Evolutionary conservation across 2,113 vertebrate genomes (phyloP).

Genomic region (Stercorarius parasiticus): DNA sequence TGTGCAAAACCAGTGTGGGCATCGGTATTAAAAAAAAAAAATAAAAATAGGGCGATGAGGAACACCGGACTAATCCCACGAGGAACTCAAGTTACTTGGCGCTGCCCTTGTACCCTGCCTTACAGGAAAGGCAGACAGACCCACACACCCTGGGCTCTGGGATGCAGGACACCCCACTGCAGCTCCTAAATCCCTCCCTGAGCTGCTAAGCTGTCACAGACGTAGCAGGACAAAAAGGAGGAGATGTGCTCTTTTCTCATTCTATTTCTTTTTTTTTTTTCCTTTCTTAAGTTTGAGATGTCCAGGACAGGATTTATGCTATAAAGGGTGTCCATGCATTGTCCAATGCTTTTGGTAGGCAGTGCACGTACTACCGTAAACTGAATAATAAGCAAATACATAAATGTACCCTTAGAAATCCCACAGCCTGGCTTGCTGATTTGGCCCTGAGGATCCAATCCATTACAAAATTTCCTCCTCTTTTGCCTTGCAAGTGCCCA

Average conservation of each 20-base stretch:
- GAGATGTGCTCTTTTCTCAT: background rate
- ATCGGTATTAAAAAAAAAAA: background rate
- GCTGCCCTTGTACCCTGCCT: background rate
- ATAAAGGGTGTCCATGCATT: background rate
- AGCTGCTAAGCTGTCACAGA: background rate
- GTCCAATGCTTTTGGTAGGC: background rate
- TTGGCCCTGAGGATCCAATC: background rate
- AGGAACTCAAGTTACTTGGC: background rate
- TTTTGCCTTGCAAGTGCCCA: background rate
- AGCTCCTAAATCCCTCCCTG: background rate
- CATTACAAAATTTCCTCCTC: background rate
- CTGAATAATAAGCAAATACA: background rate
- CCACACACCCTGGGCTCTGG: rapidly evolving
- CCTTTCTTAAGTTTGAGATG: background rate
- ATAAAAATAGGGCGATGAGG: background rate
- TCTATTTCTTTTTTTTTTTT: background rate
- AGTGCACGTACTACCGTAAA: background rate
- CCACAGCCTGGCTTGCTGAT: background rate
- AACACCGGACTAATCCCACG: background rate
- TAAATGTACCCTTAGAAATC: background rate
- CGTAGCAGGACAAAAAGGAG: background rate
- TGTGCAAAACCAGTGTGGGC: background rate
- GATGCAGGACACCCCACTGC: background rate
- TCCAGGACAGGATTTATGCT: background rate
- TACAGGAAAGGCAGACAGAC: background rate